Evolutionary conservation across 2,797 vertebrate species (phyloP).

Genomic region (Acipenser oxyrinchus): DNA sequence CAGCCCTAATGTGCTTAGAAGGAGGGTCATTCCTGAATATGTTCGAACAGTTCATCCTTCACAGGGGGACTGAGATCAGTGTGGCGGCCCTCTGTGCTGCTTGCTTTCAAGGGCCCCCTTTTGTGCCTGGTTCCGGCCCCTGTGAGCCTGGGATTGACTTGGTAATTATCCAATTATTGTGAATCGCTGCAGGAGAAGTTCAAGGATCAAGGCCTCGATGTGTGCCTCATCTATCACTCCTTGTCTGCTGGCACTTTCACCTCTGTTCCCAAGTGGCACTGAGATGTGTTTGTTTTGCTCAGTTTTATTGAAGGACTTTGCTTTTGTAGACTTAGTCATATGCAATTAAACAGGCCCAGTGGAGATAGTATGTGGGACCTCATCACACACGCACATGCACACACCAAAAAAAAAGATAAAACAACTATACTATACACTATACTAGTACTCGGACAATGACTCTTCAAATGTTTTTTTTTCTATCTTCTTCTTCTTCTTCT

Average conservation of each 20-base stretch:
- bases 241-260: neutral
- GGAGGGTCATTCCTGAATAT: neutral
- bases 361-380: slow-evolving; percentile 4
- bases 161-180: slow-evolving; percentile 10
- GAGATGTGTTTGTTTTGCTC: slow-evolving; percentile 34
- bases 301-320: slow-evolving; percentile 13
- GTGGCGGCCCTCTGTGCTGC: neutral
- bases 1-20: neutral
- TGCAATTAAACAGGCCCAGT: slow-evolving; percentile 4
- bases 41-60: neutral
- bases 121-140: neutral
- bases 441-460: too few relatives aligned
- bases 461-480: too few relatives aligned
- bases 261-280: slow-evolving; percentile 38
- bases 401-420: too few relatives aligned
- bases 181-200: slow-evolving; percentile 24
- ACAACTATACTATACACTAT: too few relatives aligned
- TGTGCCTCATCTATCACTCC: slow-evolving; percentile 7
- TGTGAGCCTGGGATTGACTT: neutral
- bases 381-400: neutral
- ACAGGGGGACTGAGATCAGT: neutral
- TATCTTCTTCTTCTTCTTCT: too few relatives aligned
- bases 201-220: slow-evolving; percentile 35
- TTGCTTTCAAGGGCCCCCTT: slow-evolving; percentile 1
- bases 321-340: slow-evolving; percentile 37